phyloP scores from a whole-genome alignment of 92 coral and sea anemone genomes.

The Anthopleura xanthogrammica region DNA sequence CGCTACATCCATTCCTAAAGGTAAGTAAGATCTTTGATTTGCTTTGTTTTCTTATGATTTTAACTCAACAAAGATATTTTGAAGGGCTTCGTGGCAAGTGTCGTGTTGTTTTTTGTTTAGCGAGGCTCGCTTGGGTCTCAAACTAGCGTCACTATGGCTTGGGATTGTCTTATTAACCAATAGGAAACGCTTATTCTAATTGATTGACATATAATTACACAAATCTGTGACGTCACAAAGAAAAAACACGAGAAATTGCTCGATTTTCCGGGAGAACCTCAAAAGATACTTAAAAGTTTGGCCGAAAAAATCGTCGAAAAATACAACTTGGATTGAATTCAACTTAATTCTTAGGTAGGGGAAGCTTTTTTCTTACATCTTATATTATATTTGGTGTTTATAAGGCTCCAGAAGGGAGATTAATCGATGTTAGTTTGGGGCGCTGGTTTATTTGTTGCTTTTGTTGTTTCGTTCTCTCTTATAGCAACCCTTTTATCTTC shows the following conservation, averaged over 20 bases:
- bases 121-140: conserved; percentile 22
- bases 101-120: conserved; percentile 28
- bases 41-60: not conserved
- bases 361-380: conserved; percentile 4
- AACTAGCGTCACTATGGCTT: conserved; percentile 54
- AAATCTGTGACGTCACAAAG: conserved; percentile 87
- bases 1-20: not conserved
- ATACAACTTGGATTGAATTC: conserved; percentile 7
- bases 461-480: conserved; percentile 68
- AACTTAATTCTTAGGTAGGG: conserved; percentile 36
- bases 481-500: conserved; percentile 65
- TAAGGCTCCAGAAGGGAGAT: not conserved
- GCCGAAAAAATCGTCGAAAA: conserved; percentile 24
- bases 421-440: conserved; percentile 41
- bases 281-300: conserved; percentile 30
- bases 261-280: conserved; percentile 80
- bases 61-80: not conserved
- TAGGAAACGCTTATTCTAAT: conserved; percentile 41
- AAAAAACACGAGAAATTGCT: conserved; percentile 82
- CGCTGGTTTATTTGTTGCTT: conserved; percentile 86
- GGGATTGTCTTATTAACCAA: conserved; percentile 68
- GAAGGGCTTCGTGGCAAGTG: not conserved
- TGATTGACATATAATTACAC: conserved; percentile 68
- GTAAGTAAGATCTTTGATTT: not conserved
- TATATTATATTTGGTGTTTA: not conserved